Evolutionary conservation across 2,113 vertebrate species (phyloP), one percentile per base, ranked within the genome.

Genomic region (Gallinago paraguaiae): DNA sequence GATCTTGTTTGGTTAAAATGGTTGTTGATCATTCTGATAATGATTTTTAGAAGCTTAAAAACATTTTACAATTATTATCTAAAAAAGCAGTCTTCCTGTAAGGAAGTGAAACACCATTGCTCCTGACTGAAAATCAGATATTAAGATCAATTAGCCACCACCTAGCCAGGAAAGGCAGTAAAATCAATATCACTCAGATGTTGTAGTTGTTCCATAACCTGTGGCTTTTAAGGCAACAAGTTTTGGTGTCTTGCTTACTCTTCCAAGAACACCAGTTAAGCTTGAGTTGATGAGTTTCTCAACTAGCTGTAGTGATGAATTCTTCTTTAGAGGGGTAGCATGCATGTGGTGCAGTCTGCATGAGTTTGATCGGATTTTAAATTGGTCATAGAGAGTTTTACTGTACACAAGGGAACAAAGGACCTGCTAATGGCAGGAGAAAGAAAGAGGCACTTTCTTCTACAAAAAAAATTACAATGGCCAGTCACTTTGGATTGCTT

Each of bases 331-430:
- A 80, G 13, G 12, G 57, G 22, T 71, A 68, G 12, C 12, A 17
- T 56, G 54, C 13, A 57, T 6, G 4, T 37, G 37, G 9, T 77
- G 30, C 33, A 64, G 17, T 67, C 64, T 75, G 7, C 1, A 0
- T 86, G 80, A 71, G 39, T 51, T 67, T 6, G 17, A 5, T 77
- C 12, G 2, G 7, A 10, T 31, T 59, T 82, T 72, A 28, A 59
- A 37, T 15, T 54, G 18, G 18, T 59, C 7, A 11, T 33, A 30
- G n/a, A 19, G 11, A 0, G 0, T 68, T 88, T 37, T 46, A 17
- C 50, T 67, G 19, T 50, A 31, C 30, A 7, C 2, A 31, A 46
- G 35, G 63, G 11, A 85, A 9, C 6, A 74, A 67, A 43, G 25
- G 13, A 67, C 15, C 18, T 76, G 30, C 67, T 87, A 80, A 57